Conservation (phyloP, 2,113 vertebrate genomes). For the Dolichallabes microphthalmus region DNA sequence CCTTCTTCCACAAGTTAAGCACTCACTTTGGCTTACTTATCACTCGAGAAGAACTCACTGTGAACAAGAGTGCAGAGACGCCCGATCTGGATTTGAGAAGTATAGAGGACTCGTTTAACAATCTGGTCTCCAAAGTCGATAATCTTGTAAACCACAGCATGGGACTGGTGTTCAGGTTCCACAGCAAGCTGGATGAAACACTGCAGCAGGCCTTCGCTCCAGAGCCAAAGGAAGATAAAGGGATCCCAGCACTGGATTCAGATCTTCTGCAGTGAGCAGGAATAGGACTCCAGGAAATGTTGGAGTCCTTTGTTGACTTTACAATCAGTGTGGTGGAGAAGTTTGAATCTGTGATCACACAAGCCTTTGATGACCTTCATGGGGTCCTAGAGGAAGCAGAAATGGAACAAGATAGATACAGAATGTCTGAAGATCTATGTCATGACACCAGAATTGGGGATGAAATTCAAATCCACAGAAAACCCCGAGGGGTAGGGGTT, state of each 20-base stretch:
- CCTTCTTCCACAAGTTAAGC: constrained; percentile 79
- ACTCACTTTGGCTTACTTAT: constrained; percentile 68
- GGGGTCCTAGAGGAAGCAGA: constrained; percentile 57
- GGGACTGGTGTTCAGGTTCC: constrained; percentile 76
- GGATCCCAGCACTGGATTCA: constrained; percentile 46
- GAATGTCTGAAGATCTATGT: not conserved
- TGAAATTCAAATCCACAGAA: not conserved
- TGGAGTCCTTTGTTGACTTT: constrained; percentile 83
- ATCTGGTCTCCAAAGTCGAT: constrained; percentile 67
- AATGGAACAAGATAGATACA: constrained; percentile 49
- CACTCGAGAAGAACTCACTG: constrained; percentile 59
- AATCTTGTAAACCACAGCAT: constrained; percentile 75
- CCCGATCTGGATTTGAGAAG: constrained; percentile 70
- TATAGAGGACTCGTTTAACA: constrained; percentile 77
- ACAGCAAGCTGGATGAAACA: constrained; percentile 74
- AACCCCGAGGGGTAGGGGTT: no score
- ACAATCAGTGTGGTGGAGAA: constrained; percentile 78
- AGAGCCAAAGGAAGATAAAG: constrained; percentile 55
- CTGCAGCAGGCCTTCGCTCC: constrained; percentile 79
- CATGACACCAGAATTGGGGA: not conserved
- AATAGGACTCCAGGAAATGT: constrained; percentile 69
- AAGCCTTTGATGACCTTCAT: constrained; percentile 70
- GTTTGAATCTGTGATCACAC: constrained; percentile 75
- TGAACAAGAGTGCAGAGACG: constrained; percentile 57
- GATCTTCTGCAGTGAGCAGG: constrained; percentile 70